A percentile compares a stretch with the other conserved stretches of the same genome.
Evolutionary conservation across 2,113 vertebrate species (phyloP).

Genomic region (Mustelus asterias): DNA sequence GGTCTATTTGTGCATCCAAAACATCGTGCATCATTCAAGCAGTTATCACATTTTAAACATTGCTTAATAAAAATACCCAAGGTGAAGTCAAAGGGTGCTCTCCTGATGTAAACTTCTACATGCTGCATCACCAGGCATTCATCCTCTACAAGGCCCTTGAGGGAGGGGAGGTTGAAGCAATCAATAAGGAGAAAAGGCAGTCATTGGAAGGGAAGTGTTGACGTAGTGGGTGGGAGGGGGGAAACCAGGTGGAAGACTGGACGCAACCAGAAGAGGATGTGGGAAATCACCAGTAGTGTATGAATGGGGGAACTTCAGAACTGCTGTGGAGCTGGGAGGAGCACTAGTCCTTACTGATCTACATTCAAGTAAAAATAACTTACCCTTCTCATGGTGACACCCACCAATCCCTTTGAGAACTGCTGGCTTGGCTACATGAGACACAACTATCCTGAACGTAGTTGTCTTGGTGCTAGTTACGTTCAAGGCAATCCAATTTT

Average conservation of each 20-base stretch:
- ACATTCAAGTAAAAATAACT: background rate
- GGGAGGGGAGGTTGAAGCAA: background rate
- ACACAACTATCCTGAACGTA: background rate
- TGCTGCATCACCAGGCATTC: too few species aligned
- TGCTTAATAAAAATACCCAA: too few species aligned
- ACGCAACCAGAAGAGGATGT: background rate
- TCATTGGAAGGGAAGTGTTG: background rate
- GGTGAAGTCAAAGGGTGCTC: background rate
- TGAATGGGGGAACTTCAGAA: background rate
- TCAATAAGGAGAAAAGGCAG: background rate
- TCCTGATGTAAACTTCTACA: background rate
- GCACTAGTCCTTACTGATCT: background rate
- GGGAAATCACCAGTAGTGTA: too few species aligned
- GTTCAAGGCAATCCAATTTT: background rate
- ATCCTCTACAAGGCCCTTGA: too few species aligned
- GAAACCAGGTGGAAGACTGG: background rate
- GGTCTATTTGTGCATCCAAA: too few species aligned
- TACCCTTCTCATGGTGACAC: background rate
- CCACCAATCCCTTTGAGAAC: background rate
- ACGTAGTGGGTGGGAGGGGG: background rate
- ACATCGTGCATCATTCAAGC: too few species aligned
- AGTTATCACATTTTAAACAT: too few species aligned
- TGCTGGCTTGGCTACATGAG: background rate
- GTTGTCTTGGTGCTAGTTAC: background rate
- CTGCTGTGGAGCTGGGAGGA: background rate